Evolutionary conservation across 30 jellyfish, hydroid and myxozoan species (phyloP), one percentile per base, ranked within the genome.

Genomic region (Sanderia malayensis): DNA sequence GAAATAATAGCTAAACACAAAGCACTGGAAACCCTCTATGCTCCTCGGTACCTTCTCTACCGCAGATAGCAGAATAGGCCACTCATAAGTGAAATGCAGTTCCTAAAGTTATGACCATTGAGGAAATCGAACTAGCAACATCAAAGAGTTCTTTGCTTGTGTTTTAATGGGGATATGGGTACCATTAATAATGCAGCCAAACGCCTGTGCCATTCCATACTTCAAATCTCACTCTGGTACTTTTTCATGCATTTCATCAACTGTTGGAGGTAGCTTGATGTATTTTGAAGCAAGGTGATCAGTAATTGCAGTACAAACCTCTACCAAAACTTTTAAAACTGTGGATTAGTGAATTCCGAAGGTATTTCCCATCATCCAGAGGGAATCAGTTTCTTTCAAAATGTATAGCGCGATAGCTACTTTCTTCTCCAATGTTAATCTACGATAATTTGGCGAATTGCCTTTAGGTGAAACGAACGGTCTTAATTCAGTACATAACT

Each of bases 171-270:
- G 78, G 2, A 67, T 80, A 71, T 80, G 93, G 1, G 93, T 80
- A 17, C 93, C 93, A 80, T 80, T 80, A 32, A n/a, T n/a, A n/a
- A 80, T 70, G 47, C 93, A 80, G 1, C 89, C 89, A 63, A 76
- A 76, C n/a, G 89, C 83, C 27, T 76, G 89, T n/a, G 44, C 69
- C 87, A 70, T 80, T 13, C 87, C 93, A 70, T 67, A 81, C 55
- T 69, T 69, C 7, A 74, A 73, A 70, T 80, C 93, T 68, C 68
- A 80, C 64, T 69, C 80, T 2, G 87, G 0, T 57, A 45, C 93
- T 29, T 81, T 81, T 59, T 69, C 60, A 58, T 72, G 27, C 86
- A 81, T 81, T 63, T 55, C 79, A 0, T 81, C 79, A 26, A 31
- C 37, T 55, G 57, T 17, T 11, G 52, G 37, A 29, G 93, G 86